Percentiles rank a stretch among this genome's conserved stretches.
These are phyloP conservation scores for Halcyon senegalensis DNA, from an alignment of 2,113 vertebrate genomes.

Conservation along the genomic window DNA sequence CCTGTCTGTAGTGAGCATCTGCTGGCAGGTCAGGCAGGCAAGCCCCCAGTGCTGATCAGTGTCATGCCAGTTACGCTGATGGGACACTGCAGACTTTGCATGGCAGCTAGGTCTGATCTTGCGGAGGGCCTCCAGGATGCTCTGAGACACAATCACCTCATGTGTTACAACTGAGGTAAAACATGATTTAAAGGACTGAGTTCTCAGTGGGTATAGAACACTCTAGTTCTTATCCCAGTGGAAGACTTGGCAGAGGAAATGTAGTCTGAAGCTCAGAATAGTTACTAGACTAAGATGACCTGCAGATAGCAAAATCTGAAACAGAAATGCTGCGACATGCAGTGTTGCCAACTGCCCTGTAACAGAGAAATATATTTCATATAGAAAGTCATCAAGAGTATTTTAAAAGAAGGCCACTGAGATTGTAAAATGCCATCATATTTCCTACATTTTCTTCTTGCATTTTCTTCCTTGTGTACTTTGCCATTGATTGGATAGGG, in stretches of 20 bases:
- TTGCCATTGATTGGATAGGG: background rate
- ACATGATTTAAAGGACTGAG: background rate
- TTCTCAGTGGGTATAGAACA: background rate
- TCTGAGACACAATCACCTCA: background rate
- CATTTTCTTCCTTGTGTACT: background rate
- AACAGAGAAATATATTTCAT: background rate
- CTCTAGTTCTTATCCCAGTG: background rate
- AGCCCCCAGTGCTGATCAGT: fast-evolving
- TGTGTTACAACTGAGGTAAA: background rate
- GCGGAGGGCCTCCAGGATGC: background rate
- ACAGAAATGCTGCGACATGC: background rate
- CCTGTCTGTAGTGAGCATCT: background rate
- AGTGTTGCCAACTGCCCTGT: background rate
- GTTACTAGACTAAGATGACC: background rate
- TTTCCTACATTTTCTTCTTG: background rate
- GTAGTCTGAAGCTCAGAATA: background rate
- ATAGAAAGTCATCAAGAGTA: background rate
- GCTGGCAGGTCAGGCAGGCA: fast-evolving
- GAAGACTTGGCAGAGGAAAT: background rate
- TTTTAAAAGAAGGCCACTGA: background rate
- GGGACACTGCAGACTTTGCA: background rate
- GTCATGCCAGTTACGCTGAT: background rate
- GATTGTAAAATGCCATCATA: background rate
- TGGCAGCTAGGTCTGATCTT: background rate
- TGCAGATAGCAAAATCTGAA: background rate